Evolutionary conservation across 35 echinoderm and acorn worm species (phyloP), one percentile per base, ranked within the genome.

Genomic region (Apostichopus californicus): DNA sequence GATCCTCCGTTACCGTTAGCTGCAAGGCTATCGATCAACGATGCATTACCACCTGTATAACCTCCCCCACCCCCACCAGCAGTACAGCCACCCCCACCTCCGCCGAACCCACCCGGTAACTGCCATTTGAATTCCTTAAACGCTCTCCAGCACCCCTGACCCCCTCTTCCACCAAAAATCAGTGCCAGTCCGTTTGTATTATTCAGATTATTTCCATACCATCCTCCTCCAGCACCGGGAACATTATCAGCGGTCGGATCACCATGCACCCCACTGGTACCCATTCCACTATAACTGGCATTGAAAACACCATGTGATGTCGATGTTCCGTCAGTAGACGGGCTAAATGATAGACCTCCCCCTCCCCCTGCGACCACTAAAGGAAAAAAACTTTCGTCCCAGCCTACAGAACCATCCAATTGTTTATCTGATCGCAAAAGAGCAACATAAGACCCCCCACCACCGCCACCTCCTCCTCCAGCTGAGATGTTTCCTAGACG

Each of bases 11-110:
- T 60, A 8, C 96, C 96, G 93, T 94, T 94, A 26, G 63, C 92
- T 58, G 92, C 81, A 9, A 94, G 57, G 18, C 54, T 60, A n/a
- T 98, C 95, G 14, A 79, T 54, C 57, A 91, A 79, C 17, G 92
- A 23, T 56, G 79, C 94, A 92, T 95, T 54, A 13, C 96, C 96
- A 21, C 96, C 96, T 94, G 96, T 94, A 77, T 98, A 95, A 23
- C 94, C 94, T 3, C 96, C 96, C 18, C 96, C 96, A 56, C 96
- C 96, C 10, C 96, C 96, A 56, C 96, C 96, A 1, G 94, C 80
- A 0, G 94, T 94, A 89, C 96, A 98, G 8, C 88, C 94, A 55
- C 96, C 96, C 54, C 96, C 96, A n/a, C 96, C 96, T 59, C 96
- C 96, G 26, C 96, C 96, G 93, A 98, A 98, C 17, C 96, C 96